A percentile compares a stretch with the other conserved stretches of the same genome.
phyloP scores from a whole-genome alignment of 2,113 vertebrate species.

The Lasiurus borealis region DNA sequence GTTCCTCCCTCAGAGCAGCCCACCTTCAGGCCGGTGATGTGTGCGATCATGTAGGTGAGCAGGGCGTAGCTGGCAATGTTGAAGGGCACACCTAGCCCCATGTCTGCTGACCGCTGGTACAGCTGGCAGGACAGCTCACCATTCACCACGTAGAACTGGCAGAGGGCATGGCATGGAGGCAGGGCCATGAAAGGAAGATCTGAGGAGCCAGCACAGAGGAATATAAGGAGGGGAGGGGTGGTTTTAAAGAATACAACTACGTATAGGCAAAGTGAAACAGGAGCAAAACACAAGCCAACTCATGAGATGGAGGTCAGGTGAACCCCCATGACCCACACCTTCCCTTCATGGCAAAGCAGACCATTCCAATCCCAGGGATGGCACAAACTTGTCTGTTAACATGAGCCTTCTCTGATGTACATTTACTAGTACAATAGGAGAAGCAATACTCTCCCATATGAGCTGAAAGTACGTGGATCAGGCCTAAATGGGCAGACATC shows the following conservation, averaged over 20 bases:
- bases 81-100: slow-evolving; percentile 98
- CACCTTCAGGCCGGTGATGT: slow-evolving; percentile 96
- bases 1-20: not conserved
- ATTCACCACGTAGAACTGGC: slow-evolving; percentile 96
- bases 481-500: too few relatives aligned
- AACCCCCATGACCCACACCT: not conserved
- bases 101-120: slow-evolving; percentile 97
- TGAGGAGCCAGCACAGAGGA: slow-evolving; percentile 73
- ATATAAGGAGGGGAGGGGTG: fast-evolving
- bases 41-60: slow-evolving; percentile 98
- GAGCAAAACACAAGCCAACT: not conserved
- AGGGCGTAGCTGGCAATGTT: slow-evolving; percentile 98
- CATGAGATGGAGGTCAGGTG: fast-evolving
- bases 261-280: not conserved
- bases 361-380: not conserved
- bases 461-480: not conserved
- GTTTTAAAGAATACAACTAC: not conserved
- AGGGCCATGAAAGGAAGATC: slow-evolving; percentile 96
- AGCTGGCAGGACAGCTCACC: slow-evolving; percentile 97
- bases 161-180: slow-evolving; percentile 96
- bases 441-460: fast-evolving
- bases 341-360: not conserved
- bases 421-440: not conserved
- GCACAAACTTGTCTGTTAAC: not conserved
- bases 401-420: fast-evolving